Evolutionary conservation across 2,113 vertebrate species (phyloP), one percentile per base, ranked within the genome.

Genomic region (Hyla sarda): DNA sequence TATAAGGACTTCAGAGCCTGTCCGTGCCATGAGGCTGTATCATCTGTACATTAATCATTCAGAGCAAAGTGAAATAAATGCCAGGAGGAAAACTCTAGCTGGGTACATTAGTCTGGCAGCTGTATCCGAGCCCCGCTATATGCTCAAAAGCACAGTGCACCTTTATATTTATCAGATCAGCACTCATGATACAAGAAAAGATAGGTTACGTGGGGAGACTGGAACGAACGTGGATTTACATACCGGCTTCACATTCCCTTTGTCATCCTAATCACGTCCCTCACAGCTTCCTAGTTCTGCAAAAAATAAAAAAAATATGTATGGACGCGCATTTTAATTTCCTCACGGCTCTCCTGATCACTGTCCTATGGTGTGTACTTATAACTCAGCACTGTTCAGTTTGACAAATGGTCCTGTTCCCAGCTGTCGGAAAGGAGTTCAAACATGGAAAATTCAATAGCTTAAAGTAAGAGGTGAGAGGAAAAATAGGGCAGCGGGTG

Each of bases 21-120:
- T 41, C 16, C 21, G 21, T 78, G 32, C 47, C 72, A 76, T 30
- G n/a, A 56, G 54, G 65, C 30, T 56, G 75, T 21, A 80, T 86
- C 84, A 86, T 56, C 47, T 79, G 32, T 78, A 65, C 84, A 80
- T 86, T 86, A 80, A 86, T 86, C 48, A 86, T 71, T 80, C 62
- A 56, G 12, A 28, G 50, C 4, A 2, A 48, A 67, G 25, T 69
- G 60, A 69, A 85, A 71, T 34, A 54, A 77, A 65, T 58, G 37
- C 83, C 83, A 84, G 72, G 54, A 65, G 83, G 73, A 84, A 62
- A 74, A 67, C 58, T 84, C 72, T 78, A 54, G 56, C 74, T 78
- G 74, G 75, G 84, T 23, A 71, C 32, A 72, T 41, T 50, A 8
- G 56, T 62, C n/a, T 79, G 84, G 48, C 45, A 54, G 48, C 28